Evolutionary conservation across 2,113 vertebrate species (phyloP), one percentile per base, ranked within the genome.

Genomic region (Stigmatopora nigra): DNA sequence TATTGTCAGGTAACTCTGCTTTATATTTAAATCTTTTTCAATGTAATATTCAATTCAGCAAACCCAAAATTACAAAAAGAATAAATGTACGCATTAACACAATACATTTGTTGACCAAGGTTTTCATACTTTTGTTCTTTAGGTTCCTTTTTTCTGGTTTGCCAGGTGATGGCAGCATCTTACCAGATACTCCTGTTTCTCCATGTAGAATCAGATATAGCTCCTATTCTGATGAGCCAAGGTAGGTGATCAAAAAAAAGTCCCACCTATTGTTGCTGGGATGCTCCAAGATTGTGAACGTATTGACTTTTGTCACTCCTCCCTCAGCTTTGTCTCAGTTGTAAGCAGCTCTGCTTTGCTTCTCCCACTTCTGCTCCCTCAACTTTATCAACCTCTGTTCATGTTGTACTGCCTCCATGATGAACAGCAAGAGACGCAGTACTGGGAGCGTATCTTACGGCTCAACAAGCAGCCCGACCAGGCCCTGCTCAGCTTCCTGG

Each of bases 101-200:
- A 41, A 41, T 7, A 41, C 38, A 41, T 41, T 41, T 41, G 38
- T 41, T 41, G 38, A 41, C 38, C 38, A 36, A 4, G 0, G 7
- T 41, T 5, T 15, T 15, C 36, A 10, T 12, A 3, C 15, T 38
- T 55, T 35, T 59, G 65, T 7, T 1, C 38, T 76, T 66, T 82
- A 98, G 97, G 83, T 98, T 99, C 88, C 84, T 99, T 66, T 99
- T 98, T 84, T 94, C 95, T 64, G 93, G 93, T 66, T 91, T 99
- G 67, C 96, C 95, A 16, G 93, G 94, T 15, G 95, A 98, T 79
- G 95, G 95, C 63, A 90, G 91, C 73, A 83, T 93, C 51, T 90
- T 98, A 70, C 91, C 92, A 35, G 88, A 91, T 5, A 64, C 87
- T 1, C 83, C 86, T 0, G 65, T 81, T 47, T 81, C 86, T 0